Evolutionary conservation across 2,113 vertebrate genomes (phyloP), one percentile per base, ranked within the genome.

Genomic region (Marmota flaviventris): DNA sequence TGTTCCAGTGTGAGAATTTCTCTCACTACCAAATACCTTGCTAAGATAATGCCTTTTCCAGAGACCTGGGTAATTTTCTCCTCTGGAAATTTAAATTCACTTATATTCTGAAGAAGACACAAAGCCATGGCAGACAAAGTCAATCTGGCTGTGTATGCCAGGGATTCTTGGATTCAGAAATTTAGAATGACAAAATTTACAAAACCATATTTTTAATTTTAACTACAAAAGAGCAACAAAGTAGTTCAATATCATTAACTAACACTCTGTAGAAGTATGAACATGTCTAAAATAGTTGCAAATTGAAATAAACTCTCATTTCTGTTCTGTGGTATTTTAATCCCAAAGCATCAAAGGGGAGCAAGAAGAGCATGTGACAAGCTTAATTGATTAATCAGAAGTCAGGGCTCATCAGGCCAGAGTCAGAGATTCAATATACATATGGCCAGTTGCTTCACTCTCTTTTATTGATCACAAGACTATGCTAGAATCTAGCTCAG

Each of bases 11-110:
- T 93, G 95, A 94, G 83, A 94, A 93, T 78, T 96, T 79, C 78
- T 76, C 77, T 96, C 67, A 82, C 81, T 69, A 92, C 81, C 29
- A 95, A 95, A 94, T 42, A 53, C 25, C 56, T 75, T 93, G 45
- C 61, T 82, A 75, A 91, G 48, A 93, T 96, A 95, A 98, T 97
- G 86, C 37, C 72, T 97, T 93, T 97, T 96, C 85, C 94, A 96
- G 86, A 93, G 45, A 85, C 61, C 14, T 5, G 4, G 56, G 58
- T 51, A 61, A 88, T 76, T 65, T 87, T 51, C 67, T 93, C 77
- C 17, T 79, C 27, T 65, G 89, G 56, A 95, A 97, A 90, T 90
- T 87, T 89, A 81, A 94, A 81, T 63, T 85, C 32, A 58, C 25
- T 95, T 94, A 53, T 51, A 85, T 85, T 89, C 85, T 84, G 53